These are phyloP conservation scores for Zygogramma bicolorata DNA, from an alignment of 2,888 invertebrate species.

Conservation along the genomic window DNA sequence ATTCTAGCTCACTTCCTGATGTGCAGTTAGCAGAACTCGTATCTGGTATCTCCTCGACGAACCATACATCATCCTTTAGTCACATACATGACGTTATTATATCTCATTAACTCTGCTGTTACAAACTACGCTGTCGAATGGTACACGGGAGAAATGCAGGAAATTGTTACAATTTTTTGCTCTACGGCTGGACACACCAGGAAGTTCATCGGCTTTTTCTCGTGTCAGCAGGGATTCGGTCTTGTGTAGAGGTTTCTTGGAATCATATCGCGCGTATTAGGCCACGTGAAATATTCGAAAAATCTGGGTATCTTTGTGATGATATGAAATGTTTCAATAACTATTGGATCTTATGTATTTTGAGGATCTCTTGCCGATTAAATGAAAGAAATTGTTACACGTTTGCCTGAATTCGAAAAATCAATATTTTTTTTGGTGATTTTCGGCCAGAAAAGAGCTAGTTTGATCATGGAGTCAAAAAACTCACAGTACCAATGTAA, in stretches of 20 bases:
- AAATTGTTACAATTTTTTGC: slow-evolving; percentile 10
- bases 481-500: no score
- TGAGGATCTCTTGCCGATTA: no score
- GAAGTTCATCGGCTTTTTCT: neutral
- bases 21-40: neutral
- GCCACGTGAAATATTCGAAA: neutral
- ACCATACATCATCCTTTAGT: slow-evolving; percentile 2
- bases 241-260: neutral
- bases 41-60: neutral
- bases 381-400: no score
- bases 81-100: slow-evolving; percentile 11
- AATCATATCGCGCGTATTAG: neutral
- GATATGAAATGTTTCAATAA: no score
- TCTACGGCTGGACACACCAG: neutral
- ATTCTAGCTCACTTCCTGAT: neutral
- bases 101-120: neutral
- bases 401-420: no score
- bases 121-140: slow-evolving; percentile 6
- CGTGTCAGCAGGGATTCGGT: neutral
- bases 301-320: neutral
- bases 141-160: slow-evolving; percentile 3
- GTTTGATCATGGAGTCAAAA: no score
- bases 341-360: no score
- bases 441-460: no score
- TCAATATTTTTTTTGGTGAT: no score